Conservation (phyloP, 2,113 vertebrate genomes). For the Microtus richardsoni region DNA sequence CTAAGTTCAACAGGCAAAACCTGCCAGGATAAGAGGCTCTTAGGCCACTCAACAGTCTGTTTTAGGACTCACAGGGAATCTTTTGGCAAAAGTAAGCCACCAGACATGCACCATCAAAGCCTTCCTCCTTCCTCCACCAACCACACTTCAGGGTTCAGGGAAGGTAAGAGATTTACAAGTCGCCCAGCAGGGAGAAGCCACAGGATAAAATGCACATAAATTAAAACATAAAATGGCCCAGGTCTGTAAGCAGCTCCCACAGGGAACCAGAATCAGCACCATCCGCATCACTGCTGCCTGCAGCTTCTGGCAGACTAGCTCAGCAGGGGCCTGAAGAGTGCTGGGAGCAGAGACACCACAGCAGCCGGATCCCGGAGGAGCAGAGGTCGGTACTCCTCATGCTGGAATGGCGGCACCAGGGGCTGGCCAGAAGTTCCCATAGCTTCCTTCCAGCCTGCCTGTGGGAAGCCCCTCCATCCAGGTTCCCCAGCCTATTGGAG, state of each 20-base stretch:
- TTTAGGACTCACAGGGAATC: neutral
- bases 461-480: neutral
- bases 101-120: neutral
- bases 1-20: neutral
- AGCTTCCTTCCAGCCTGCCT: neutral
- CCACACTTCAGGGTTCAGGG: neutral
- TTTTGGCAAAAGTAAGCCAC: neutral
- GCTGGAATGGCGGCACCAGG: neutral
- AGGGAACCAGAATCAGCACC: conserved; percentile 32
- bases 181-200: conserved; percentile 34
- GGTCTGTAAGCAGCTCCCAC: conserved; percentile 13
- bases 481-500: conserved; percentile 31
- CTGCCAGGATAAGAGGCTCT: neutral
- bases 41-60: neutral
- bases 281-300: neutral
- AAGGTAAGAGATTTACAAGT: conserved; percentile 60
- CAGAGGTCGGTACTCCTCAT: neutral
- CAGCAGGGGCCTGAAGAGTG: neutral
- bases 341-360: neutral
- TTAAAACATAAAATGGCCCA: conserved; percentile 34
- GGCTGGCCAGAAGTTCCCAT: neutral
- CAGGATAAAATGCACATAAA: conserved; percentile 38
- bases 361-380: neutral
- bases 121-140: neutral
- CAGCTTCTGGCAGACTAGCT: neutral